A percentile compares a stretch with the other conserved stretches of the same genome.
Evolutionary conservation across 2,888 invertebrate species (phyloP).

Genomic region (Drosophila formosana): DNA sequence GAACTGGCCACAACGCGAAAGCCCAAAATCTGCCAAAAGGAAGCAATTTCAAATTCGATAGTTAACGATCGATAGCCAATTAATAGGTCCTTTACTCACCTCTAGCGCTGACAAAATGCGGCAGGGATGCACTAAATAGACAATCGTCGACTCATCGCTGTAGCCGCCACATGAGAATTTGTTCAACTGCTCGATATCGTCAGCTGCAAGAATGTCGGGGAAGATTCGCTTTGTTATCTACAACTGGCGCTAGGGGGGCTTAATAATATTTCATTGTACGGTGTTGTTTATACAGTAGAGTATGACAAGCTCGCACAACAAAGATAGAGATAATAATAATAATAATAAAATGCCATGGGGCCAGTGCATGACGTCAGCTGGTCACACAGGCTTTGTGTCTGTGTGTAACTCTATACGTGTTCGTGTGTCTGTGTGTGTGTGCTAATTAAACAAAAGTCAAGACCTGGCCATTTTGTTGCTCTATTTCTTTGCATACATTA

Average conservation of each 20-base stretch:
- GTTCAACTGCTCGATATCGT: conserved; percentile 93
- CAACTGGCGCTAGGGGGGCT: conserved; percentile 1
- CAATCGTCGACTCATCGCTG: conserved; percentile 93
- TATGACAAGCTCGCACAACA: conserved; percentile 47
- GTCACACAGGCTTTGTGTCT: conserved; percentile 1
- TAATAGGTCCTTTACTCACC: conserved; percentile 76
- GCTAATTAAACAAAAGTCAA: conserved; percentile 62
- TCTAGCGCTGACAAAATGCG: conserved; percentile 94
- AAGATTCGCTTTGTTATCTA: conserved; percentile 7
- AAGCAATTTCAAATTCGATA: neutral
- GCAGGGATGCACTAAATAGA: conserved; percentile 94
- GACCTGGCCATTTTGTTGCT: neutral
- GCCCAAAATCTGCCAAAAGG: conserved; percentile 88
- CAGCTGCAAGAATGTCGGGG: conserved; percentile 86
- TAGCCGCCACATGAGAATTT: conserved; percentile 94
- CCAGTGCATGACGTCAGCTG: conserved; percentile 63
- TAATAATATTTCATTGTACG: conserved; percentile 34
- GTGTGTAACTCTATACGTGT: conserved; percentile 16
- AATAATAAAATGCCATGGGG: conserved; percentile 36
- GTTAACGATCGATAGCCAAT: neutral
- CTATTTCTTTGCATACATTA: conserved; percentile 28
- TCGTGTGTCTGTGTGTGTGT: conserved; percentile 26
- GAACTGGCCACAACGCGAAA: conserved; percentile 95
- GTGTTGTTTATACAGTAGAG: conserved; percentile 50
- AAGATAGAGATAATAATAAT: conserved; percentile 50